A percentile compares a stretch with the other conserved stretches of the same genome.
Evolutionary conservation across 2,797 vertebrate genomes (phyloP).

Genomic region (Siniperca undulata): DNA sequence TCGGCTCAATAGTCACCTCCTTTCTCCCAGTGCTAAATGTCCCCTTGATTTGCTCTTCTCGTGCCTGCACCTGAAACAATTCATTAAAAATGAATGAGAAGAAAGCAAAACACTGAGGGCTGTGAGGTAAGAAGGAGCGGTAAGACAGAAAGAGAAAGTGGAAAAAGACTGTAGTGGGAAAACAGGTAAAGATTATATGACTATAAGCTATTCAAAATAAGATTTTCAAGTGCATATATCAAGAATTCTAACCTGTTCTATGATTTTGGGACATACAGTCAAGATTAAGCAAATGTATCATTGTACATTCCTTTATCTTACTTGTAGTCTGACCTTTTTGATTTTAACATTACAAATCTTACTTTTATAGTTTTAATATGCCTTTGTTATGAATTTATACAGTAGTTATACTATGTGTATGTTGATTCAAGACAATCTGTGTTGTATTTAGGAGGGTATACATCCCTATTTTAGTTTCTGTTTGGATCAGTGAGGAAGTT

Average conservation of each 20-base stretch:
- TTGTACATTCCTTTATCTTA: background rate
- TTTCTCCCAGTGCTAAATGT: slow-evolving; percentile 82
- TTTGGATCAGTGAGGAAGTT: background rate
- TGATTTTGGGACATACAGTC: background rate
- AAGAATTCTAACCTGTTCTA: background rate
- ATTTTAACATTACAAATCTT: background rate
- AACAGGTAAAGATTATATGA: slow-evolving; percentile 33
- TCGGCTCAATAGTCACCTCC: slow-evolving; percentile 90
- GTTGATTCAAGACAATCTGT: background rate
- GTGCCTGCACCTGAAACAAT: slow-evolving; percentile 79
- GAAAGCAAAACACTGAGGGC: slow-evolving; percentile 65
- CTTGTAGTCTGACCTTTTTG: background rate
- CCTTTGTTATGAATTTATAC: background rate
- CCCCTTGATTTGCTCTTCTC: slow-evolving; percentile 78
- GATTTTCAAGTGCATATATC: slow-evolving; percentile 11
- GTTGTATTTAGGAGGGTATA: background rate
- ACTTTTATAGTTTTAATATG: background rate
- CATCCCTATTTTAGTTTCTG: background rate
- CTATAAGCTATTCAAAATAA: background rate
- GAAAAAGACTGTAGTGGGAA: slow-evolving; percentile 44
- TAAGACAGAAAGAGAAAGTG: slow-evolving; percentile 16
- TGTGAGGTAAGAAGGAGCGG: slow-evolving; percentile 48
- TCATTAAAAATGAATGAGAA: slow-evolving; percentile 86
- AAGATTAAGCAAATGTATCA: too few relatives aligned
- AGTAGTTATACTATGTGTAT: background rate